phyloP scores from a whole-genome alignment of 2,888 invertebrate species.

The Coelopa pilipes region DNA sequence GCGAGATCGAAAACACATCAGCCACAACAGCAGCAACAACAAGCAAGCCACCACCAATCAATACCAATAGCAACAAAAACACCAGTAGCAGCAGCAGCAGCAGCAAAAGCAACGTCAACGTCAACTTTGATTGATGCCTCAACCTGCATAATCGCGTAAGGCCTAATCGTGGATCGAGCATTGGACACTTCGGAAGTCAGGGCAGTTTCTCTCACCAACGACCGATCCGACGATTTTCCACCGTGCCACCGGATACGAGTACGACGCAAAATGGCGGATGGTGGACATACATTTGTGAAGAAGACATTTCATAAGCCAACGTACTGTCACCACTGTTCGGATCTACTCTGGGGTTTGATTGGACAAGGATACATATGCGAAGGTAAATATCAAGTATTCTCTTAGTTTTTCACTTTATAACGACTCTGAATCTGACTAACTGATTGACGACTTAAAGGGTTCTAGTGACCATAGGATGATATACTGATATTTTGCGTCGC shows the following conservation, averaged over 20 bases:
- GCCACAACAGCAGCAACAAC: conserved; percentile 33
- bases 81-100: conserved; percentile 34
- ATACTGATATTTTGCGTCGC: no score
- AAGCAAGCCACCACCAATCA: background rate
- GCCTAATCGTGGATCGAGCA: conserved; percentile 29
- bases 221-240: conserved; percentile 44
- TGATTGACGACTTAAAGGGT: no score
- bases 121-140: conserved; percentile 33
- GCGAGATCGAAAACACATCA: background rate
- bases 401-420: no score
- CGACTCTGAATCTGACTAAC: no score
- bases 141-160: background rate
- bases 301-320: conserved; percentile 99
- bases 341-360: conserved; percentile 99
- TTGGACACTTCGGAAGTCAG: background rate
- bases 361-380: conserved; percentile 99
- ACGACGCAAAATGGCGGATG: conserved; percentile 68
- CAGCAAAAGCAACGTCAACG: conserved; percentile 37
- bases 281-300: conserved; percentile 99
- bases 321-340: conserved; percentile 99
- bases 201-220: conserved; percentile 36
- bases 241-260: conserved; percentile 36
- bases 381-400: conserved; percentile 72
- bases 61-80: background rate
- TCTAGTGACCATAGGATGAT: no score